phyloP scores from a whole-genome alignment of 2,797 vertebrate genomes.

The Tenualosa thibaudeaui region DNA sequence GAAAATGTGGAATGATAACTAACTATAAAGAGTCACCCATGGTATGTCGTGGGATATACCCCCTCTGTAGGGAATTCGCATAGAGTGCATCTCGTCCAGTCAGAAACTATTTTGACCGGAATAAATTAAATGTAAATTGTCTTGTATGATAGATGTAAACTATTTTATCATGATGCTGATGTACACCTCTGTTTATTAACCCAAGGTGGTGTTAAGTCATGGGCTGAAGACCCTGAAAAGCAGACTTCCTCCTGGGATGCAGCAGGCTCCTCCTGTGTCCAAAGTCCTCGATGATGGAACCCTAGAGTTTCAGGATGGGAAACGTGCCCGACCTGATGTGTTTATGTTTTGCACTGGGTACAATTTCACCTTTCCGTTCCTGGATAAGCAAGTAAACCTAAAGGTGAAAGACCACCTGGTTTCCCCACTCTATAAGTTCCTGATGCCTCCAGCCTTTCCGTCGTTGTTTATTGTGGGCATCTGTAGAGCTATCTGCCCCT shows the following conservation, averaged over 20 bases:
- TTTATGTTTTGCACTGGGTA: slow-evolving; percentile 72
- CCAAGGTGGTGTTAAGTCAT: slow-evolving; percentile 64
- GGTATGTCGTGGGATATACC: no score
- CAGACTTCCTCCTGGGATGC: slow-evolving; percentile 55
- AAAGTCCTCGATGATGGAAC: slow-evolving; percentile 49
- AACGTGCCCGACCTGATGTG: slow-evolving; percentile 54
- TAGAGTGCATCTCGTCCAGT: no score
- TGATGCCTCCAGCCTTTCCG: slow-evolving; percentile 64
- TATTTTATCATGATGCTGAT: not conserved
- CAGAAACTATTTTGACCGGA: no score
- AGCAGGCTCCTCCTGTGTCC: slow-evolving; percentile 54
- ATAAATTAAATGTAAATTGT: not conserved
- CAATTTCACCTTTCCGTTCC: slow-evolving; percentile 66
- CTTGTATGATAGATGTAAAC: not conserved
- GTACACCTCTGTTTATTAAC: not conserved
- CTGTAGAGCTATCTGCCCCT: slow-evolving; percentile 66
- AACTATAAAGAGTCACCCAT: no score
- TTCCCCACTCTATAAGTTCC: slow-evolving; percentile 64
- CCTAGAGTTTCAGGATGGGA: slow-evolving; percentile 57
- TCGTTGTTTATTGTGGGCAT: slow-evolving; percentile 66
- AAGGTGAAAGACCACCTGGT: slow-evolving; percentile 54
- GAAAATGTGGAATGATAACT: no score
- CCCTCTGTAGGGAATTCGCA: no score
- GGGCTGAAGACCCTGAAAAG: slow-evolving; percentile 48
- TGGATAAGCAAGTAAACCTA: slow-evolving; percentile 53